Evolutionary conservation across 2,888 invertebrate genomes (phyloP), one percentile per base, ranked within the genome.

Genomic region (Kryphioiulus occultus): DNA sequence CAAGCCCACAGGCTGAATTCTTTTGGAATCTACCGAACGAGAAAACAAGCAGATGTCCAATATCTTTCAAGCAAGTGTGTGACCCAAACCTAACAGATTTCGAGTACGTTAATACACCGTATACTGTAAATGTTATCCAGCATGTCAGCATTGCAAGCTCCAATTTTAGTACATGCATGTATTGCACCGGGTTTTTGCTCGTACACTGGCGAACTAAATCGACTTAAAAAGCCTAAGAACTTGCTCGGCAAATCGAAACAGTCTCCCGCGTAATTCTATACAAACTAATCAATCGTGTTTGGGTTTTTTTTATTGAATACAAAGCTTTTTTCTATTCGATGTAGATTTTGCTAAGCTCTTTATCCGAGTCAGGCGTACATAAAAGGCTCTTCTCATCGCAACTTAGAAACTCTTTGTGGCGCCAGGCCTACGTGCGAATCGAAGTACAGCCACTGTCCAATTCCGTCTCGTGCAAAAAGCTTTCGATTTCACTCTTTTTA

Each of bases 251-350:
- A 68, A 68, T 68, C 68, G 68, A 68, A 68, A 68, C 68, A 26
- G 68, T 1, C 68, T 68, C 68, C 9, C 2, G 26, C 0, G 68
- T 68, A 68, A 68, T 68, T 68, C 68, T 26, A 68, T 68, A 68
- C 68, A 68, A 68, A 68, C 68, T 68, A 68, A 68, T 68, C 68
- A 68, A 68, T 68, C 68, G 68, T 68, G 68, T 68, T 68, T 68
- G 68, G 68, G 26, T 68, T 26, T 53, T 53, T 68, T 68, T 68
- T 68, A 68, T 68, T 22, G 68, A 68, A 68, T 68, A 68, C 68
- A 68, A 68, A 68, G 68, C 68, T n/a, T 68, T 68, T 68, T 68
- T 68, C 68, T 68, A 68, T 68, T 68, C 68, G 68, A 68, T 68
- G 68, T 68, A 68, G 68, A 68, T 68, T 68, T 68, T 68, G 68